Conservation (phyloP, 2,113 vertebrate genomes). For the Notechis scutatus region DNA sequence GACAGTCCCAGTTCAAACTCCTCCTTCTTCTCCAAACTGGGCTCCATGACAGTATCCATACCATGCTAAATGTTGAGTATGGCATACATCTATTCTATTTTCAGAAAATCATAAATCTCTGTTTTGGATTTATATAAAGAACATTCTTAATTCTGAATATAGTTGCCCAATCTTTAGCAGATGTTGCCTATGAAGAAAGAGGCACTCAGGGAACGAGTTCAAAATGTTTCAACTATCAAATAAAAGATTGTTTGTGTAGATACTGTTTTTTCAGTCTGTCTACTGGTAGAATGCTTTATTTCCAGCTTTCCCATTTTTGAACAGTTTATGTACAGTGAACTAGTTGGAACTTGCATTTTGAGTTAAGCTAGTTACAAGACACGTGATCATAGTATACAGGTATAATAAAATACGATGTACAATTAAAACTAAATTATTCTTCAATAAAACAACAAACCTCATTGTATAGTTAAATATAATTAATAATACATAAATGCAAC, state of each 20-base stretch:
- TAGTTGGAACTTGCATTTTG: background rate
- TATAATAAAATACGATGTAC: background rate
- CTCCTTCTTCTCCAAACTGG: background rate
- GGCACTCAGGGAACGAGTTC: conserved; percentile 31
- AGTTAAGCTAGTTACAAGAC: background rate
- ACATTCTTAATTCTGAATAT: conserved; percentile 27
- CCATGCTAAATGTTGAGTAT: background rate
- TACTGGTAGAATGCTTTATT: conserved; percentile 15
- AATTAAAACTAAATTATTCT: background rate
- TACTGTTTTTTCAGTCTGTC: conserved; percentile 30
- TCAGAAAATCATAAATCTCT: background rate
- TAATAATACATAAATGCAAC: background rate
- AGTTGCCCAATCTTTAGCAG: conserved; percentile 13
- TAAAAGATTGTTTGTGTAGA: conserved; percentile 9
- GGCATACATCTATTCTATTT: background rate
- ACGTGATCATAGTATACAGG: background rate
- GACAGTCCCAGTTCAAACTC: background rate
- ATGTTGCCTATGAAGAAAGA: conserved; percentile 37
- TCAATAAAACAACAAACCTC: background rate
- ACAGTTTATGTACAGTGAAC: conserved; percentile 2
- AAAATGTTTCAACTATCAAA: conserved; percentile 27
- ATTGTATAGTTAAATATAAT: background rate
- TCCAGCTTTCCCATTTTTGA: conserved; percentile 20
- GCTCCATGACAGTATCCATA: background rate
- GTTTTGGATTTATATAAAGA: conserved; percentile 9